phyloP scores from a whole-genome alignment of 2,113 vertebrate species.

The Enhydra lutris region DNA sequence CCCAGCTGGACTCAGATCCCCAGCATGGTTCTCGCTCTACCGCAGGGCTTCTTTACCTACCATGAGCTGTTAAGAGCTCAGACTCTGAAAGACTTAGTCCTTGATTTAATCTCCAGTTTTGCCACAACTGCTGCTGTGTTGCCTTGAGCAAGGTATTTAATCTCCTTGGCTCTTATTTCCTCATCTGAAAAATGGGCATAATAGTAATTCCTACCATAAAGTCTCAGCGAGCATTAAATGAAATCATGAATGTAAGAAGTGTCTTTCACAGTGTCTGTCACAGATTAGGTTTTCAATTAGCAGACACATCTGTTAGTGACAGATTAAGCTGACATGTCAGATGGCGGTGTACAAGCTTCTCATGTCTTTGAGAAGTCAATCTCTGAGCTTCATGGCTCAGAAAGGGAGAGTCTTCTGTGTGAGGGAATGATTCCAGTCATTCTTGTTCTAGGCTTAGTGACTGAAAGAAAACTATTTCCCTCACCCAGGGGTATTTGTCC shows the following conservation, averaged over 20 bases:
- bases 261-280: neutral
- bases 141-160: neutral
- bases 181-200: neutral
- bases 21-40: too few species aligned
- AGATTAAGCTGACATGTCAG: neutral
- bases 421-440: neutral
- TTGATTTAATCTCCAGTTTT: neutral
- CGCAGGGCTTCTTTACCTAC: accelerated
- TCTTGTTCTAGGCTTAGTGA: neutral
- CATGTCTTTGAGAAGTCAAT: neutral
- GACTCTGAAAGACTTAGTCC: neutral
- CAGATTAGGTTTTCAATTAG: neutral
- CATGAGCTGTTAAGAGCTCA: neutral
- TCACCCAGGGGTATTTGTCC: neutral
- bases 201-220: neutral
- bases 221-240: neutral
- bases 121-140: neutral
- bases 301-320: neutral
- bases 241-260: neutral
- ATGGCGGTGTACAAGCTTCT: neutral
- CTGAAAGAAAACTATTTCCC: neutral
- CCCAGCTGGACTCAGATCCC: neutral
- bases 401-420: neutral
- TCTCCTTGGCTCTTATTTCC: neutral
- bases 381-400: neutral